phyloP scores from a whole-genome alignment of 1,140 invertebrate genomes.

The Muscidifurax raptorellus region DNA sequence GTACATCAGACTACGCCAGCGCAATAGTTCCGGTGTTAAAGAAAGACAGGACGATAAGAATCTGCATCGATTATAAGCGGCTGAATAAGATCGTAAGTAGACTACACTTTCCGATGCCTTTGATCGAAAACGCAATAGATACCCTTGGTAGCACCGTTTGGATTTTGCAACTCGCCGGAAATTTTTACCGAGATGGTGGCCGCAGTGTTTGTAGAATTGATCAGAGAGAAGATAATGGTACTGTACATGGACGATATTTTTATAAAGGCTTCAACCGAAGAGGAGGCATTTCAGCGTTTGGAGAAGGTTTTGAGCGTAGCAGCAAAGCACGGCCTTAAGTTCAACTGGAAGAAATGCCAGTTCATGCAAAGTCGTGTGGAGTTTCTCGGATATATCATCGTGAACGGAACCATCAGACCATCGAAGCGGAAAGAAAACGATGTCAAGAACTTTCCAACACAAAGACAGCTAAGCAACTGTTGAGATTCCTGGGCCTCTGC shows the following conservation, averaged over 20 bases:
- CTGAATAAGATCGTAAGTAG: conserved; percentile 36
- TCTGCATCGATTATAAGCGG: conserved; percentile 49
- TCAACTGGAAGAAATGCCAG: conserved; percentile 69
- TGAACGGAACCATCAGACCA: conserved; percentile 59
- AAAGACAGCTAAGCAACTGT: neutral
- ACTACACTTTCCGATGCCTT: conserved; percentile 42
- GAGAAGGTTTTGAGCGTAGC: conserved; percentile 57
- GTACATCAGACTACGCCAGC: conserved; percentile 46
- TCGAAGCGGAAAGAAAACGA: conserved; percentile 52
- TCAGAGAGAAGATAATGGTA: conserved; percentile 3
- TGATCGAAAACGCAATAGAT: conserved; percentile 51
- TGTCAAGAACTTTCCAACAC: conserved; percentile 34
- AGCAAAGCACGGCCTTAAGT: conserved; percentile 63
- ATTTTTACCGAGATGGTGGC: too few relatives aligned
- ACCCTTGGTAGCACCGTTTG: neutral
- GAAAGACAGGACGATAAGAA: conserved; percentile 38
- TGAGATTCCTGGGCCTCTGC: conserved; percentile 43
- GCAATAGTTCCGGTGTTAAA: conserved; percentile 46
- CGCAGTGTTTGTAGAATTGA: conserved; percentile 13
- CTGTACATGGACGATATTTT: conserved; percentile 35
- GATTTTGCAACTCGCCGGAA: too few relatives aligned
- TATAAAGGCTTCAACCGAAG: neutral
- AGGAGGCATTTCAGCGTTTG: conserved; percentile 44
- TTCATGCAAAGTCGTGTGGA: conserved; percentile 61
- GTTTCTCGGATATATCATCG: conserved; percentile 64